These are phyloP conservation scores for Acrocephalus scirpaceus DNA, from an alignment of 2,797 vertebrate genomes.

Conservation along the genomic window DNA sequence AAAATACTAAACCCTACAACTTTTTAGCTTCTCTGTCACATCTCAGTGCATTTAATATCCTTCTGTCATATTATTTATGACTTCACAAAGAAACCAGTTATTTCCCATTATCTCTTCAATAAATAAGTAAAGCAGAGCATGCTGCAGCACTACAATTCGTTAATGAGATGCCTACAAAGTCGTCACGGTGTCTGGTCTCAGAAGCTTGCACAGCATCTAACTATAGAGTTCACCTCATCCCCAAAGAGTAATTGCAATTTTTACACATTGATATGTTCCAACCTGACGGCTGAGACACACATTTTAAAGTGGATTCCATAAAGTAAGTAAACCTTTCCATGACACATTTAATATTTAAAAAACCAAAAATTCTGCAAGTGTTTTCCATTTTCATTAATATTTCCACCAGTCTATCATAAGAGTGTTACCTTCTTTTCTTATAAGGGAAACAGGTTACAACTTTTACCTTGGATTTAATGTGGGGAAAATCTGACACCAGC, in stretches of 20 bases:
- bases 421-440: not conserved
- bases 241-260: slow-evolving; percentile 75
- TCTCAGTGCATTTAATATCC: slow-evolving; percentile 81
- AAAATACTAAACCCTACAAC: slow-evolving; percentile 74
- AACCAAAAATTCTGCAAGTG: not conserved
- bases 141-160: slow-evolving; percentile 69
- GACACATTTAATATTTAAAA: slow-evolving; percentile 37
- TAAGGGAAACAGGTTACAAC: not conserved
- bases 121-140: slow-evolving; percentile 78
- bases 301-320: slow-evolving; percentile 56
- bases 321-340: slow-evolving; percentile 37
- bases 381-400: slow-evolving; percentile 7
- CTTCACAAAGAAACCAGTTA: slow-evolving; percentile 80
- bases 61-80: slow-evolving; percentile 80
- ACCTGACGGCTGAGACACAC: slow-evolving; percentile 47
- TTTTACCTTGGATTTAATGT: not conserved
- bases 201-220: slow-evolving; percentile 73
- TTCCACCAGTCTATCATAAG: not conserved
- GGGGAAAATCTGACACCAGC: not conserved
- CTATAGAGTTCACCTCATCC: slow-evolving; percentile 66
- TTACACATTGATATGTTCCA: slow-evolving; percentile 70
- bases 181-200: slow-evolving; percentile 72
- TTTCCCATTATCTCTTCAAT: slow-evolving; percentile 83
- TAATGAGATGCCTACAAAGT: slow-evolving; percentile 78
- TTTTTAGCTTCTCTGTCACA: slow-evolving; percentile 79